Base-by-base conservation (phyloP, 2,888 invertebrate species). In the Agriopis marginaria region DNA sequence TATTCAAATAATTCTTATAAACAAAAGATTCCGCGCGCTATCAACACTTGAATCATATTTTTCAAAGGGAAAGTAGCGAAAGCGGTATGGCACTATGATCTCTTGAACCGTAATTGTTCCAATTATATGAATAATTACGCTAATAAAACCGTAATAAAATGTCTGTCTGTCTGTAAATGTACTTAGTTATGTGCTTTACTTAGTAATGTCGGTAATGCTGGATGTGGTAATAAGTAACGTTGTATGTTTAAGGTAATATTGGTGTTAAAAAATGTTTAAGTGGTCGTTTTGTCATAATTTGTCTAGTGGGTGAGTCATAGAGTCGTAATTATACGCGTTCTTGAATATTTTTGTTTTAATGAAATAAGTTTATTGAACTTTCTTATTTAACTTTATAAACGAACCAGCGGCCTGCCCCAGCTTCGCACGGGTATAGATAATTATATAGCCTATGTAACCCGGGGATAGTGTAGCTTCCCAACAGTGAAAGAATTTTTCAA, bases 21-120 rank as follows among this genome's bases (percentile, higher is more conserved):
- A 75, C 73, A 76, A 77, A 74, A 71, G 70, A 71, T 54, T 73
- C 73, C 71, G 73, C 67, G 61, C n/a, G 9, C 71, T 73, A 78
- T 74, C 74, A 70, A 39, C 42, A 14, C 47, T 67, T 60, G 56
- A 75, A 74, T 75, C 71, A 68, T 63, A 40, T 42, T 42, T 54
- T 53, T 45, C 39, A 44, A 45, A 61, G 77, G 60, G 77, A 77
- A 75, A 77, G 77, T 71, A 23, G 73, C 68, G 77, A 77, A 77
- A 77, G 77, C 73, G 68, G 62, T 69, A 67, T 45, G 66, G 64
- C 75, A 73, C 72, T 60, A 55, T 75, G 77, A 77, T 77, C 77
- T 77, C 55, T 74, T 77, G 75, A 75, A 73, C 75, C 58, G 61
- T 59, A 73, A 67, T 75, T 74, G 73, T 63, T 49, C 61, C 51